Evolutionary conservation across 2,888 invertebrate genomes (phyloP).

Genomic region (Drosophila mayaguana): DNA sequence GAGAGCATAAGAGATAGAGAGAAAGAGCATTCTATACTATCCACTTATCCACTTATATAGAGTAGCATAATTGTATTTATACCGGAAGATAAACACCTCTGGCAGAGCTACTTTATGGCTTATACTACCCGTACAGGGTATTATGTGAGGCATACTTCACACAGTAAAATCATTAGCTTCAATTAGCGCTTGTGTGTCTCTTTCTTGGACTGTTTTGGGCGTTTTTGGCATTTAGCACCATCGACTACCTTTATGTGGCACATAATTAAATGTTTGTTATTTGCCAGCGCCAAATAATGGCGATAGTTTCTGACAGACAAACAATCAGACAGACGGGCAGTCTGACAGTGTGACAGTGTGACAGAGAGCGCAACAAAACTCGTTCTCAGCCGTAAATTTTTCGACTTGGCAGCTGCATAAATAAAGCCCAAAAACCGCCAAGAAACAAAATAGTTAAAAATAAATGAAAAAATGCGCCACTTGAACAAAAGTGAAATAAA

Average conservation of each 20-base stretch:
- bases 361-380: constrained; percentile 17
- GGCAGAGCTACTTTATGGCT: not conserved
- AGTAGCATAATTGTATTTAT: not conserved
- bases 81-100: not conserved
- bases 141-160: not conserved
- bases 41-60: not conserved
- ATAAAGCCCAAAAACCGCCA: constrained; percentile 36
- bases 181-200: constrained; percentile 43
- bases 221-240: constrained; percentile 51
- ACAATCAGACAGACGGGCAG: not conserved
- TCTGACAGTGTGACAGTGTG: not conserved
- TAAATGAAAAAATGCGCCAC: constrained; percentile 37
- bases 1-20: not conserved
- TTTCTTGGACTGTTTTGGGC: constrained; percentile 11
- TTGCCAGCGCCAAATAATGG: constrained; percentile 42
- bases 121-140: not conserved
- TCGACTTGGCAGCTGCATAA: constrained; percentile 65
- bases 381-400: constrained; percentile 46
- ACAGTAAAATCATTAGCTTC: constrained; percentile 26
- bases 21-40: not conserved
- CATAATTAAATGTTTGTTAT: constrained; percentile 51
- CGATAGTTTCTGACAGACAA: constrained; percentile 21
- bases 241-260: constrained; percentile 40
- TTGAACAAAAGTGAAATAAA: constrained; percentile 27
- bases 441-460: constrained; percentile 21